A percentile compares a stretch with the other conserved stretches of the same genome.
Conservation (phyloP, 2,888 invertebrate species). For the Temnothorax rugatulus region DNA sequence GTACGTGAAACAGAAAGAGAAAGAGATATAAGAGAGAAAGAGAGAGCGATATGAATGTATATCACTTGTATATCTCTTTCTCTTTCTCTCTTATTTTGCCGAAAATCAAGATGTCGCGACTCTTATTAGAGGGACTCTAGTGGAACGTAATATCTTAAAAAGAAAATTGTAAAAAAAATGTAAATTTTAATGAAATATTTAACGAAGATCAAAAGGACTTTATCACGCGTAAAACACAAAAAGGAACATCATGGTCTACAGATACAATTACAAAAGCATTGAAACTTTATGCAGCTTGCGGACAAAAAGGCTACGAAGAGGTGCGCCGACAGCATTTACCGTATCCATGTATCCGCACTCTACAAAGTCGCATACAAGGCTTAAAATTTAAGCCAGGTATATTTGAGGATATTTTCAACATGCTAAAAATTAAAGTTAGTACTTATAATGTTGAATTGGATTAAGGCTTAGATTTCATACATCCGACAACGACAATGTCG, state of each 20-base stretch:
- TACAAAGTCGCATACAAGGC: slow-evolving; percentile 5
- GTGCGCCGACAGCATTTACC: background rate
- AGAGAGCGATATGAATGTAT: no score
- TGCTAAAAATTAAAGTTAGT: slow-evolving; percentile 3
- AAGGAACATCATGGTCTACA: background rate
- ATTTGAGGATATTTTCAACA: background rate
- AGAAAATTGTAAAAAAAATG: background rate
- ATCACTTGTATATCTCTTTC: no score
- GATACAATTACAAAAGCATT: slow-evolving; percentile 1
- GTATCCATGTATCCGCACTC: background rate
- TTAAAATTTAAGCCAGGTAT: slow-evolving; percentile 10
- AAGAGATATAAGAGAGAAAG: no score
- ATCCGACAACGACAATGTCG: no score
- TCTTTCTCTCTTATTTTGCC: no score
- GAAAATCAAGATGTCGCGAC: no score
- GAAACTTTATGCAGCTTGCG: background rate
- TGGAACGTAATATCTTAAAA: background rate
- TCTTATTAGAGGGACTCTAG: no score
- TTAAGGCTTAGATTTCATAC: no score
- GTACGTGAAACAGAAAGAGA: no score
- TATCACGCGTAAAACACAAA: background rate
- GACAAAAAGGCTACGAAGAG: no score
- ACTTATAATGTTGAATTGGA: background rate
- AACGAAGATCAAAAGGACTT: background rate
- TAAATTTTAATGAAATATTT: background rate